Base-by-base conservation (phyloP, 2,797 vertebrate genomes). In the Tenualosa thibaudeaui region DNA sequence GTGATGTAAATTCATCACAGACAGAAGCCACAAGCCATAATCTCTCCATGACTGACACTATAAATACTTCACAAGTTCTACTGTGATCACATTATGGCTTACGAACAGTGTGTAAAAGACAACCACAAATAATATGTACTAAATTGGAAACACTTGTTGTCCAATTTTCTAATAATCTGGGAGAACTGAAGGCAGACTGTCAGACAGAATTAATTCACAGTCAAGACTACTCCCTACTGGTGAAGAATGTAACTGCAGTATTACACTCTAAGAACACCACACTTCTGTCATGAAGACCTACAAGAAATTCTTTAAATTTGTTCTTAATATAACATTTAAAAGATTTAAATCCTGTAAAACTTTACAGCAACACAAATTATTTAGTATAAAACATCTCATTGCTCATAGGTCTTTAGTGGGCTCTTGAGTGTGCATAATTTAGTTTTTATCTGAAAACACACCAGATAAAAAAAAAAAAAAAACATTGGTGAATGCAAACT, bases 151-250 rank as follows among this genome's bases (percentile, higher is more conserved):
- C 68, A 75, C 68, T 75, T 75, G 62, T 31, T 2, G 68, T 75
- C 65, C 65, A 71, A 71, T 71, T 71, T 71, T 71, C 68, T 75
- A 75, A 75, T 62, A 58, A 60, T 13, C 58, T 56, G 17, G 24
- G 43, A 24, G 49, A 26, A 49, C 17, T 15, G 9, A 43, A 15
- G 43, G 40, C 54, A 81, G 54, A 82, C 81, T 56, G 24, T 82
- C 31, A 56, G 31, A 22, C 10, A 81, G 46, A 31, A 22, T 75
- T 19, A 68, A 81, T 91, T 86, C 1, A 91, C 89, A 49, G 84
- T 84, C 88, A 92, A 93, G 82, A 91, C 89, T 93, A 92, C 91
- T 93, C 87, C 91, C 94, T 91, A 54, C 87, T 93, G 94, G 88
- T 84, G 10, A 5, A 82, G 15, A 75, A 43, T 43, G 3, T 5